Base-by-base conservation (phyloP, 2,113 vertebrate genomes). In the Rhea pennata region DNA sequence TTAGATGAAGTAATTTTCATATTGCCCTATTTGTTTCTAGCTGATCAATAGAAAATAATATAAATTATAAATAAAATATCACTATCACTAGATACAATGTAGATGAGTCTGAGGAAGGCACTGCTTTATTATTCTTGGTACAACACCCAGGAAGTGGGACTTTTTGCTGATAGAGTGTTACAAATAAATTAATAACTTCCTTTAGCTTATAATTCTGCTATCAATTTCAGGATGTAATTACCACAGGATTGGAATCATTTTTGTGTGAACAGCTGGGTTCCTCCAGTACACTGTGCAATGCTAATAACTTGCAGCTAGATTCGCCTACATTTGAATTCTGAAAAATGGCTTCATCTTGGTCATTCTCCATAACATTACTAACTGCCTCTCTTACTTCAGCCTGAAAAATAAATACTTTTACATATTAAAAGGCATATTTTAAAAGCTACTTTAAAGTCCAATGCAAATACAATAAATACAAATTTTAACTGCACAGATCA, bases 171-270 rank as follows among this genome's bases (percentile, higher is more conserved):
- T 31, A 72, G 5, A 1, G 0, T 15, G 19, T 10, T 51, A 78
- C 39, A 80, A 92, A 73, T 59, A 59, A 93, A 17, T n/a, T 73
- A 56, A 40, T 44, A 19, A 72, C 88, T 71, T 92, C 50, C 58
- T 76, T 48, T 69, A 75, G 15, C 12, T 40, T 70, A 9, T 66
- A 73, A 67, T 84, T 74, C 81, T 95, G 40, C 12, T 82, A 48
- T 62, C 48, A 79, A 2, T 73, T 78, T 71, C 17, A 66, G 33
- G n/a, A 59, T 22, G 16, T 84, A 72, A 79, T 97, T 97, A 98
- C 96, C 97, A 98, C 58, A 27, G 95, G 59, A 66, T 46, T 97
- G 11, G 87, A 74, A 72, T 94, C 48, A 51, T 94, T 97, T 88
- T 91, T 95, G 2, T 73, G 66, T 80, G 95, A 95, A 88, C 86